Base-by-base conservation (phyloP, 2,797 vertebrate species). In the Tenualosa thibaudeaui region DNA sequence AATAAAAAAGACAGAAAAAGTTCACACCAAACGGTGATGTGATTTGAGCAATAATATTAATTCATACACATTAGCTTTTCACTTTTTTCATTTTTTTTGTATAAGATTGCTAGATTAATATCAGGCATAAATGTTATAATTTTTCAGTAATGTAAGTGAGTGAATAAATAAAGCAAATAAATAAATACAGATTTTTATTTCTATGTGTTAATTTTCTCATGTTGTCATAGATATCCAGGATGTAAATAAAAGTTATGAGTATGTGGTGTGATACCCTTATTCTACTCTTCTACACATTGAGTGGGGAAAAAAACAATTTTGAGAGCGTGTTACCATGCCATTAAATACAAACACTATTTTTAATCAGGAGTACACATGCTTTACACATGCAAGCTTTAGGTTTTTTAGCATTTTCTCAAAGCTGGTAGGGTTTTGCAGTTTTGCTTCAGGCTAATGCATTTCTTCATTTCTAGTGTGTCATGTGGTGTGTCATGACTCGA, bases 401-500 rank as follows among this genome's bases (percentile, higher is more conserved):
- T 75, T 75, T 75, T 19, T 75, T 7, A 40, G 40, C 37, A 43
- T 78, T 22, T 78, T 78, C 40, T 49, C 71, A 71, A 71, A 71
- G 68, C 68, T 22, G 15, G 65, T 43, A 7, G 37, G 37, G 68
- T 40, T 78, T 78, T 78, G 71, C 37, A 40, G 46, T 78, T 78
- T 22, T 78, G 12, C 19, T 78, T 78, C 37, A 17, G 15, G 71
- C 71, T 46, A 46, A 46, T 43, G 37, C 37, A 78, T 78, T 78
- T 78, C 71, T 78, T 24, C 71, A 43, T 78, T 78, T 40, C 58
- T 40, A 13, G 7, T 12, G 50, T 51, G 50, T 51, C 50, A 86
- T 89, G 86, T 10, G 85, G 90, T 88, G 86, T 46, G 54, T 62
- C 87, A 84, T 26, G 81, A 85, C 78, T 89, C 85, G 87, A 81